Conservation (phyloP, 2,113 vertebrate genomes). For the Aspiorhynchus laticeps region DNA sequence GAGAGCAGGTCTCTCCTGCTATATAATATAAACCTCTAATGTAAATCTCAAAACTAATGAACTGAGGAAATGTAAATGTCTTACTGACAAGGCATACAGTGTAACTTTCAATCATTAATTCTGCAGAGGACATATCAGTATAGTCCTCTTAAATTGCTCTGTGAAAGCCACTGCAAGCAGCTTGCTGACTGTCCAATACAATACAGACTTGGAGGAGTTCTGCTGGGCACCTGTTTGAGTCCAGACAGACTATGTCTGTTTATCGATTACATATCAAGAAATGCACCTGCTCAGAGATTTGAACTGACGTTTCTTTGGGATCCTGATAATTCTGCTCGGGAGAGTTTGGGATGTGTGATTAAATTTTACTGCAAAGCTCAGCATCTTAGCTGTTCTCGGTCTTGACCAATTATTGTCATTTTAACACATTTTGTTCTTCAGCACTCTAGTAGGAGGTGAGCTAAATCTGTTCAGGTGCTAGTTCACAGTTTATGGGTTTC, state of each 20-base stretch:
- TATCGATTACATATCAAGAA: conserved; percentile 35
- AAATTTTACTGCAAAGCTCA: conserved; percentile 38
- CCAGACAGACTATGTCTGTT: conserved; percentile 2
- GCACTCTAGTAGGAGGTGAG: not conserved
- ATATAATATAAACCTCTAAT: not conserved
- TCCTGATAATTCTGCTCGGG: conserved; percentile 2
- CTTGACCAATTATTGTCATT: conserved; percentile 15
- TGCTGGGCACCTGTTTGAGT: conserved; percentile 6
- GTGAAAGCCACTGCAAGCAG: not conserved
- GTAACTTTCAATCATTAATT: conserved; percentile 15
- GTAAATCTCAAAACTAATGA: conserved; percentile 12
- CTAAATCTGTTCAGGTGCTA: not conserved
- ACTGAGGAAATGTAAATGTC: conserved; percentile 1
- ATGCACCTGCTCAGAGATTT: not conserved
- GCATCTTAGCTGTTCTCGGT: conserved; percentile 25
- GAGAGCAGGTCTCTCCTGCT: not conserved
- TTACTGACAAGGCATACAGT: not conserved
- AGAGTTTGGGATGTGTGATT: conserved; percentile 26
- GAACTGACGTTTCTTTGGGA: conserved; percentile 36
- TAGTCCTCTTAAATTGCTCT: not conserved
- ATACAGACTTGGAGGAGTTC: conserved; percentile 7
- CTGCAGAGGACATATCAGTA: not conserved
- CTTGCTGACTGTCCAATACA: conserved; percentile 3
- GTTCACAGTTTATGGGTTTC: not conserved
- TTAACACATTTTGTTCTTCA: conserved; percentile 23